Evolutionary conservation across 2,888 invertebrate genomes (phyloP), one percentile per base, ranked within the genome.

Genomic region (Azorinus chamasolen): DNA sequence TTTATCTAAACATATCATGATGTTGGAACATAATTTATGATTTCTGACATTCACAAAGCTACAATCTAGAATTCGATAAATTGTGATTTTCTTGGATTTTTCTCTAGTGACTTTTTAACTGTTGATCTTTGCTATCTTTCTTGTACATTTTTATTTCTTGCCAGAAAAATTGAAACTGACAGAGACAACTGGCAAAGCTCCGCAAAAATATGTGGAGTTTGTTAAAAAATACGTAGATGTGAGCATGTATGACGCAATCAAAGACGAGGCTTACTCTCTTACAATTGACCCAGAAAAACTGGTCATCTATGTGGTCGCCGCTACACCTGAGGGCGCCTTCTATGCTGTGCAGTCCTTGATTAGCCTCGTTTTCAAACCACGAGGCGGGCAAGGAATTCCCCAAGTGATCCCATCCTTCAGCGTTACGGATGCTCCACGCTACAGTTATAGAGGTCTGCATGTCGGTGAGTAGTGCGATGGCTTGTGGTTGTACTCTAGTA

Each of bases 401-500:
- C 32, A 32, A 6, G 10, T 32, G 5, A 32, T 32, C 10, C 86
- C 87, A 8, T 66, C 80, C 0, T 72, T 79, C 20, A 74, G 54
- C 1, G 76, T 91, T 0, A 54, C 54, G 22, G 90, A 91, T 70
- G 86, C 82, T 1, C 91, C 91, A 12, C 79, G 92, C 5, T 91
- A 84, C 69, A 43, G 63, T 0, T 91, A 91, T 73, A 76, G 92
- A 55, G 92, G 92, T 0, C 62, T 92, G 51, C 88, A 90, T 86
- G 45, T 92, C 59, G 74, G 79, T 79, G 51, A 20, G 37, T 20
- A 32, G n/a, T n/a, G n/a, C n/a, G n/a, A n/a, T n/a, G n/a, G n/a
- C n/a, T n/a, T n/a, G n/a, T n/a, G n/a, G n/a, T n/a, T n/a, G n/a
- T n/a, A n/a, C n/a, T n/a, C n/a, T n/a, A n/a, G n/a, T n/a, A n/a